Evolutionary conservation across 2,888 invertebrate genomes (phyloP).

Genomic region (Cerastis leucographa): DNA sequence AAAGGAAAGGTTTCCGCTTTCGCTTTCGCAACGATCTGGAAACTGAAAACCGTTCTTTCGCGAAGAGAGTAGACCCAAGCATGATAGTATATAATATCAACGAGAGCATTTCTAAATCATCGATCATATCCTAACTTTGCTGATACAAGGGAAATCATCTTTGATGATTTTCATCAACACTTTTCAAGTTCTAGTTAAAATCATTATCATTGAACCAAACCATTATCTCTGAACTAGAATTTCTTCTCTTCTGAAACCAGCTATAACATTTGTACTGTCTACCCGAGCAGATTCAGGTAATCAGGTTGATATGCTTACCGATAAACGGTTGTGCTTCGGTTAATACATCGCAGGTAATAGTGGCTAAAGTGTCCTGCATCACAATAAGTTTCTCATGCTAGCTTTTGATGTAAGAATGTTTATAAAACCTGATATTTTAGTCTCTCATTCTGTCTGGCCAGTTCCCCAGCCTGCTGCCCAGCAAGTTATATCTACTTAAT

Average conservation of each 20-base stretch:
- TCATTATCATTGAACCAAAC: background rate
- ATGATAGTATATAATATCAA: background rate
- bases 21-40: background rate
- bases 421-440: constrained; percentile 3
- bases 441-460: background rate
- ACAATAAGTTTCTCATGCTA: background rate
- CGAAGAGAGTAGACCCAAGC: background rate
- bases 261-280: background rate
- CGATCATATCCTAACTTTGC: background rate
- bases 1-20: constrained; percentile 3
- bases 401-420: background rate
- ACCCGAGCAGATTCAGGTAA: background rate
- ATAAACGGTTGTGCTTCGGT: background rate
- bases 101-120: background rate
- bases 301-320: background rate
- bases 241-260: background rate
- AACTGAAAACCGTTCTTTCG: background rate
- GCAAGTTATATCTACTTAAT: background rate
- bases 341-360: background rate
- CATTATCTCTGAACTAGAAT: background rate
- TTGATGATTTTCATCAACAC: background rate
- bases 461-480: background rate
- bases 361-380: background rate
- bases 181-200: background rate
- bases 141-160: background rate